Evolutionary conservation across 2,888 invertebrate species (phyloP).

Genomic region (Orthonevra nobilis): DNA sequence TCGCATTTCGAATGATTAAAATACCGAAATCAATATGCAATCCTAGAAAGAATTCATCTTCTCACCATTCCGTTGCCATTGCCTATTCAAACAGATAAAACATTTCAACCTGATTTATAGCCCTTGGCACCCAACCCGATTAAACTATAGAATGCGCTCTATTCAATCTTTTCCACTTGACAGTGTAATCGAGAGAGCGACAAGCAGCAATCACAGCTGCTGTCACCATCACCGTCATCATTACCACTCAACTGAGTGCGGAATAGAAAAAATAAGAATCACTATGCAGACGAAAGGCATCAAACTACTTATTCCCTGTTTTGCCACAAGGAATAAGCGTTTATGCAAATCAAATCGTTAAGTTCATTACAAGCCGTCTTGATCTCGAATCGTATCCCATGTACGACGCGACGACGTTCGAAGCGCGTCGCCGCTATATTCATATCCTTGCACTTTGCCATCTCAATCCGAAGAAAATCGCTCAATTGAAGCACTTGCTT

Average conservation of each 20-base stretch:
- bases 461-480: slow-evolving; percentile 46
- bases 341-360: slow-evolving; percentile 66
- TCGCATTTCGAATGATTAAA: slow-evolving; percentile 19
- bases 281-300: slow-evolving; percentile 34
- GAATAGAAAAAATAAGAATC: slow-evolving; percentile 11
- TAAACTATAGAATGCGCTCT: slow-evolving; percentile 31
- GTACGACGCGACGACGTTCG: slow-evolving; percentile 14
- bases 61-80: slow-evolving; percentile 21
- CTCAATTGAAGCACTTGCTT: slow-evolving; percentile 53
- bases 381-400: slow-evolving; percentile 48
- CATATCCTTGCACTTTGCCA: slow-evolving; percentile 31
- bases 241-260: slow-evolving; percentile 37
- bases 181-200: slow-evolving; percentile 33
- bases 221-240: slow-evolving; percentile 39
- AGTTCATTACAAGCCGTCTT: slow-evolving; percentile 64
- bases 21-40: slow-evolving; percentile 16
- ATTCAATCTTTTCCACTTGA: slow-evolving; percentile 60
- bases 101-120: slow-evolving; percentile 48
- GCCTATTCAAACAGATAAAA: slow-evolving; percentile 46
- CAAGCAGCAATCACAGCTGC: not conserved
- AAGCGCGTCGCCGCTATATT: slow-evolving; percentile 11
- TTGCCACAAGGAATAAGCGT: slow-evolving; percentile 57
- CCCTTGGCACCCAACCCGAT: slow-evolving; percentile 26
- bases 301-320: slow-evolving; percentile 50
- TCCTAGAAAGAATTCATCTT: slow-evolving; percentile 12